Base-by-base conservation (phyloP, 2,888 invertebrate species). In the Xestia rhomboidea region DNA sequence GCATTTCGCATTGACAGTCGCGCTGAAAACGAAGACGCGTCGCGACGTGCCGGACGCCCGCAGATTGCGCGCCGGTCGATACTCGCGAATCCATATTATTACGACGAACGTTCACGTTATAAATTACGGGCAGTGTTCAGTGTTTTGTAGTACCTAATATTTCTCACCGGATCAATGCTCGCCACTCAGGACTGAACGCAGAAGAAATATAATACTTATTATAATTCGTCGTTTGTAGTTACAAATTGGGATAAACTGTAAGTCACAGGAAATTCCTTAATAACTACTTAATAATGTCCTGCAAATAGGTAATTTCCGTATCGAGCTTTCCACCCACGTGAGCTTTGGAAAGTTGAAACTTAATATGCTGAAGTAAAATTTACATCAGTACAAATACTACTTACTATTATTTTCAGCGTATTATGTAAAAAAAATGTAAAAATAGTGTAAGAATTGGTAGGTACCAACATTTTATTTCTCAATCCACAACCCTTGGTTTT, bases 41-140 rank as follows among this genome's bases (percentile, higher is more conserved):
- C 72, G 87, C 68, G 79, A 86, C 88, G 87, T 84, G 51, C 77
- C 75, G 78, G 67, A 77, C 81, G 79, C 73, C 81, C 76, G 76
- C 77, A 71, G 46, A 70, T 72, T 68, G 86, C 86, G 86, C 86
- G 90, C 89, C 94, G 94, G 93, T 95, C 94, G 93, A 95, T 94
- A 94, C 72, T 87, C 88, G 89, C 82, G 87, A 89, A 88, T 83
- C 89, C 88, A 87, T 84, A 87, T 77, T 84, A 83, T 79, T 81
- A 83, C 88, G 77, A 83, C 87, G 81, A 80, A 83, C 82, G 79
- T 79, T 71, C n/a, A 74, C 73, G 66, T 70, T 76, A 83, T 83
- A 76, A 87, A 79, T 85, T 81, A 82, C 83, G 34, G 54, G 72
- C 77, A 79, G 84, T 86, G 81, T 44, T 71, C 54, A 79, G 70